Percentiles rank a stretch among this genome's conserved stretches.
phyloP scores from a whole-genome alignment of 2,888 invertebrate species.

The Agonopterix arenella region DNA sequence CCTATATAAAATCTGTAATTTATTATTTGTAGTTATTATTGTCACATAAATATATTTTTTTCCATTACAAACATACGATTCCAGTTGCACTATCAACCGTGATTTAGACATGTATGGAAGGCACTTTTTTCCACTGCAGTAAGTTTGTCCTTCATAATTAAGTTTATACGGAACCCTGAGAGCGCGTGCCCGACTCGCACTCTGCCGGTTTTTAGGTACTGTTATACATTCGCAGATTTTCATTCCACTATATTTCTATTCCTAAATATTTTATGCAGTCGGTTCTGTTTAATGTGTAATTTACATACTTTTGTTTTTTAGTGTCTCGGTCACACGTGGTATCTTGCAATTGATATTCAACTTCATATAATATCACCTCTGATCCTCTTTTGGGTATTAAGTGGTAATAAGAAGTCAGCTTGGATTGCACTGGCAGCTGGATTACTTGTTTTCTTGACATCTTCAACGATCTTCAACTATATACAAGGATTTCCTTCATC shows the following conservation, averaged over 20 bases:
- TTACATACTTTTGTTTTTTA: conserved; percentile 21
- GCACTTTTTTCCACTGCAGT: no score
- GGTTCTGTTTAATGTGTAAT: neutral
- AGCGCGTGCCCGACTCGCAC: neutral
- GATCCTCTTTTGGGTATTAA: conserved; percentile 43
- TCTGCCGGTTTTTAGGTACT: no score
- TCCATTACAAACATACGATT: no score
- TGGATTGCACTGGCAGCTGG: conserved; percentile 33
- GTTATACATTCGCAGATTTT: no score
- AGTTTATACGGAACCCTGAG: no score
- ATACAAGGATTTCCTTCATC: conserved; percentile 29
- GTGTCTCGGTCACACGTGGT: conserved; percentile 54
- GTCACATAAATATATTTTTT: no score
- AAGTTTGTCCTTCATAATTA: no score
- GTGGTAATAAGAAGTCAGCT: conserved; percentile 23
- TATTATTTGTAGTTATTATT: no score
- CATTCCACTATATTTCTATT: no score
- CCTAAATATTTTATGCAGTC: neutral
- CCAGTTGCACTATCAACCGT: no score
- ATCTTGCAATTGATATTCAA: conserved; percentile 54
- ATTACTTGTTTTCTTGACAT: conserved; percentile 24
- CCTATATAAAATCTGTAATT: no score
- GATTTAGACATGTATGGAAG: no score
- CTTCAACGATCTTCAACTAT: conserved; percentile 35
- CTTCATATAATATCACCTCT: conserved; percentile 50